Evolutionary conservation across 2,797 vertebrate species (phyloP), one percentile per base, ranked within the genome.

Genomic region (Mastacembelus armatus): DNA sequence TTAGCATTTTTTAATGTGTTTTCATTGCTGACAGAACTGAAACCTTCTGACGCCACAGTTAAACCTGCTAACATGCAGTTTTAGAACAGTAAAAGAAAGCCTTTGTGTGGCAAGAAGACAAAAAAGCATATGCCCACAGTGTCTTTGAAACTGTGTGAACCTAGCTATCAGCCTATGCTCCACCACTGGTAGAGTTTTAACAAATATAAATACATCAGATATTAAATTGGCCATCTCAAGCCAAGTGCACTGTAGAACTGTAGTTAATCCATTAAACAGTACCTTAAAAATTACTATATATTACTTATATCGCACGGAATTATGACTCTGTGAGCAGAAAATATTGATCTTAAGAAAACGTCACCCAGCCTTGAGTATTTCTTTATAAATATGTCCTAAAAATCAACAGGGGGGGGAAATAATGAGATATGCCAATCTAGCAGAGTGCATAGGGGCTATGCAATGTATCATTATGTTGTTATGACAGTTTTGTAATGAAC

Each of bases 151-250:
- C 33, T 22, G 35, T 64, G 60, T 51, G 22, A 78, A 73, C 51
- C 70, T 35, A 18, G 57, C 73, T 59, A 67, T 72, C 57, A 72
- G 21, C 58, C 71, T 63, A 26, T 21, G 10, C 55, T 67, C 43
- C 68, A 76, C 72, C 61, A 71, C 60, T 3, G 26, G 36, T 33
- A 22, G 45, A 51, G 54, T 56, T 80, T 49, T 76, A 70, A 80
- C 71, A 65, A 66, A 56, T 56, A 49, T 78, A 74, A 59, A 78
- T 60, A 64, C 70, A 80, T 86, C 71, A 59, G 66, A 68, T 55
- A 74, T 81, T 81, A 71, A 88, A 89, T 76, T 72, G 71, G 24
- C 75, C 56, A 8, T 71, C 60, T 21, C 49, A 49, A 80, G 48
- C 35, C 4, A 24, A 73, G 65, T 38, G 35, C 9, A 0, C 42